Base-by-base conservation (phyloP, 1,140 invertebrate species). In the Frieseomelitta varia region DNA sequence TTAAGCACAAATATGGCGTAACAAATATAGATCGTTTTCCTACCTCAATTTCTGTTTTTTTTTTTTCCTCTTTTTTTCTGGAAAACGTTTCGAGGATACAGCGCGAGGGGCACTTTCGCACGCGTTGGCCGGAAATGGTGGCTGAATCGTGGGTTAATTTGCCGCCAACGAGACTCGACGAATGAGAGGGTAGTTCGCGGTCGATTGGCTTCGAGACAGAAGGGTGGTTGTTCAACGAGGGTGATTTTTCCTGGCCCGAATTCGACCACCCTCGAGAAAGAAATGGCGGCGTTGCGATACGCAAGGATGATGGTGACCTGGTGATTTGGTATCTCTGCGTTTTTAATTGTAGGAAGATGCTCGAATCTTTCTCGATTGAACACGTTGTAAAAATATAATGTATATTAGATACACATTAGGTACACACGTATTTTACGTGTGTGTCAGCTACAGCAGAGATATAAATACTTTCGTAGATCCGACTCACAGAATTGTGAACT, bases 141-240 rank as follows among this genome's bases (percentile, higher is more conserved):
- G 73, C 69, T 68, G 63, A 84, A 84, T 76, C 78, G 83, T 71
- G 68, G 79, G 53, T 76, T 15, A 3, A 86, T 72, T 47, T 55
- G 39, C 65, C 72, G 34, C 90, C 90, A 90, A 90, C 87, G 71
- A 84, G 84, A 81, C 55, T 77, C 12, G 34, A 56, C 69, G 58
- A 79, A 75, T 71, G 12, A 30, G 30, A 84, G 88, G 80, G 63
- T 77, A 69, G 65, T 88, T 89, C 65, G 53, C 78, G 84, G 51
- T 84, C 87, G 80, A 89, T 89, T 80, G 87, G 84, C 73, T 86
- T 88, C 53, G 79, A 63, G 15, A 34, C 63, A 80, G 84, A 61
- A 72, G 56, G 81, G 74, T 87, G 63, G 65, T 55, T 34, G 21
- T 24, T 67, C 47, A 6, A 21, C 83, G 85, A 67, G 67, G 85